phyloP scores from a whole-genome alignment of 2,797 vertebrate genomes.

The Sebastiscus albofasciatus region DNA sequence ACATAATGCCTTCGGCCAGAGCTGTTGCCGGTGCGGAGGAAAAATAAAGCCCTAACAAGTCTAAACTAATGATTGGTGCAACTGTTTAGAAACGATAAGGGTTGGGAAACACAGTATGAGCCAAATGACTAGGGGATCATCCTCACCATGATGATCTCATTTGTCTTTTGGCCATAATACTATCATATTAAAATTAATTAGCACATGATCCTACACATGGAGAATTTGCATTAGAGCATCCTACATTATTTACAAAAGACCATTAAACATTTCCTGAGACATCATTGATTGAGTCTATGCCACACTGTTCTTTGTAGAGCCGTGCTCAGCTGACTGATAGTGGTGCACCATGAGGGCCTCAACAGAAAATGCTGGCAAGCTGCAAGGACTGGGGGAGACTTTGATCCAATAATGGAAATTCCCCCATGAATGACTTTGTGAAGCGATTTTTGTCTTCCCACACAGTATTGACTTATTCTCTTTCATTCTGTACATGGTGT shows the following conservation, averaged over 20 bases:
- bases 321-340: conserved; percentile 38
- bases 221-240: conserved; percentile 26
- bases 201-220: conserved; percentile 30
- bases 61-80: neutral
- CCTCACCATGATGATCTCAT: conserved; percentile 6
- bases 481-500: conserved; percentile 61
- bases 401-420: conserved; percentile 76
- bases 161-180: conserved; percentile 4
- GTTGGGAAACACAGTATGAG: neutral
- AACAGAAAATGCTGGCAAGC: conserved; percentile 60
- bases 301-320: conserved; percentile 32
- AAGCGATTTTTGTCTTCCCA: conserved; percentile 71
- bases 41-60: neutral
- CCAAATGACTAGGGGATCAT: conserved; percentile 11
- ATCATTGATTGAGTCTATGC: conserved; percentile 50
- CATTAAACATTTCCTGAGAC: conserved; percentile 44
- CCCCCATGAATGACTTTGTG: conserved; percentile 74
- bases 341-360: conserved; percentile 40
- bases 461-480: conserved; percentile 72
- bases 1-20: neutral
- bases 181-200: conserved; percentile 50
- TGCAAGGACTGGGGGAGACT: conserved; percentile 48
- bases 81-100: neutral
- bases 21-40: neutral
- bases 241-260: conserved; percentile 44